Base-by-base conservation (phyloP, 2,113 vertebrate species). In the Cnemophilus loriae region DNA sequence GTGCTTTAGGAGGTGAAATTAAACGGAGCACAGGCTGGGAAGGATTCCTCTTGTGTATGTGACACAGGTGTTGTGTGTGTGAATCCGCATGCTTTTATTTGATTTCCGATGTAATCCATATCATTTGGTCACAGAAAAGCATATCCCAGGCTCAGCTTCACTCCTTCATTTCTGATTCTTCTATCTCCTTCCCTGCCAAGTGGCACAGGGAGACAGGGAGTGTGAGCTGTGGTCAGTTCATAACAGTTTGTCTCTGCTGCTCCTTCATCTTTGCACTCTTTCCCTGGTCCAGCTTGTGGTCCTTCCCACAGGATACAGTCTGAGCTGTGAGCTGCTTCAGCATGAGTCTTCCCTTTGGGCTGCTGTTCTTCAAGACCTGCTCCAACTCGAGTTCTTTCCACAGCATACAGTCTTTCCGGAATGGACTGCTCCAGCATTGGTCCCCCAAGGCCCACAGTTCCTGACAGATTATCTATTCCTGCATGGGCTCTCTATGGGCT, bases 401-500 rank as follows among this genome's bases (percentile, higher is more conserved):
- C 11, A 63, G 16, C 2, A 1, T 33, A 22, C 13, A 39, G 18
- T 22, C 39, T 71, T 49, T 41, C 26, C 50, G 61, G n/a, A 52
- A 47, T 17, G 30, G 27, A 39, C 27, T 42, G 22, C 22, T 74
- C 44, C n/a, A 78, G 23, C 3, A 0, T 7, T 2, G 1, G 9
- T 46, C 7, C 10, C 13, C 15, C n/a, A 63, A 0, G 4, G 16
- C 27, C 46, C 24, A 28, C 44, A 65, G 33, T 50, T 55, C 18
- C 35, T 80, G 28, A 33, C 11, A 70, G 56, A 46, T 50, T 60
- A 79, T 18, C 3, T 86, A 1, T 15, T 68, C 23, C 28, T 50
- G 3, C 0, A 0, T 35, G 60, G 16, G 18, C 47, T 37, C 2
- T 61, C 53, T 23, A 0, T 63, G 23, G 27, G 56, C 41, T 59